Conservation (phyloP, 2,113 vertebrate genomes). For the Argyrosomus japonicus region DNA sequence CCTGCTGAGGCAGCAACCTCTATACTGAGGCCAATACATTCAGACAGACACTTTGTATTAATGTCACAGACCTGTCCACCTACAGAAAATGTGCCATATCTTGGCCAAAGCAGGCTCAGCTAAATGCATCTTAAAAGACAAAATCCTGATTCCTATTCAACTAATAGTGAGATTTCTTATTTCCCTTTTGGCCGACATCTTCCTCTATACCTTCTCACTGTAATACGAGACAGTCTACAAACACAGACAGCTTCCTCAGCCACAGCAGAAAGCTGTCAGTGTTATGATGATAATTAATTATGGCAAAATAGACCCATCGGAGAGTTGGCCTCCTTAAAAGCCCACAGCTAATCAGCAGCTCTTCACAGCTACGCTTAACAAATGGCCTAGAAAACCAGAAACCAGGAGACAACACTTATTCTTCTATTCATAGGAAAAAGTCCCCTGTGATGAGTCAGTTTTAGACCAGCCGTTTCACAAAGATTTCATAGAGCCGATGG, state of each 20-base stretch:
- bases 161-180: constrained; percentile 51
- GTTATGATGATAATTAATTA: constrained; percentile 76
- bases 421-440: constrained; percentile 51
- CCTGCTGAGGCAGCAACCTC: constrained; percentile 65
- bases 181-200: constrained; percentile 30
- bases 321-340: constrained; percentile 76
- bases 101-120: not conserved
- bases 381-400: constrained; percentile 77
- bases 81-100: not conserved
- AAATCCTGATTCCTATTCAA: constrained; percentile 38
- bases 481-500: constrained; percentile 12
- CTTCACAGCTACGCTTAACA: constrained; percentile 65
- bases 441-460: constrained; percentile 40
- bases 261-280: constrained; percentile 38
- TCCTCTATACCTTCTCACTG: not conserved
- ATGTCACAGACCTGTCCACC: constrained; percentile 43
- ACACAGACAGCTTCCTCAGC: constrained; percentile 21
- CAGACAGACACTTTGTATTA: constrained; percentile 62
- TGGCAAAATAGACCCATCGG: constrained; percentile 74
- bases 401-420: constrained; percentile 61
- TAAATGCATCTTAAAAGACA: constrained; percentile 35
- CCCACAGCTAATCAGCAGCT: constrained; percentile 72
- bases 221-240: constrained; percentile 36
- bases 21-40: constrained; percentile 47
- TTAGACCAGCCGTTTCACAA: constrained; percentile 46